phyloP scores from a whole-genome alignment of 2,113 vertebrate species.

The Lamprologus ornatipinnis region DNA sequence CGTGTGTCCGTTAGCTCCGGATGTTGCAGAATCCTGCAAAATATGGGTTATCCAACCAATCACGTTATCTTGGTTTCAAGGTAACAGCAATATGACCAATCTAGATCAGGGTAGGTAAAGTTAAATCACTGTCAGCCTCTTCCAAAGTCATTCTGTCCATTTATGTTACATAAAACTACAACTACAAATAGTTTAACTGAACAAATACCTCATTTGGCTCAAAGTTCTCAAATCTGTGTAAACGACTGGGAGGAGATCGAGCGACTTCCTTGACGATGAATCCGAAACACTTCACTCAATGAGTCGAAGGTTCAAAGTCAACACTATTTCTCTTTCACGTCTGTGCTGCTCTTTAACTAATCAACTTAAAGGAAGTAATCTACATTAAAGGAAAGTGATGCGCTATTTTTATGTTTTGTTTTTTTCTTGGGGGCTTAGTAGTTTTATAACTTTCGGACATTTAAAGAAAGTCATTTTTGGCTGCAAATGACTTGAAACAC shows the following conservation, averaged over 20 bases:
- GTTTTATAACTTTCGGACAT: neutral
- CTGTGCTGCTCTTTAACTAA: conserved; percentile 9
- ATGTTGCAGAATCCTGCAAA: neutral
- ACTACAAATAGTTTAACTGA: neutral
- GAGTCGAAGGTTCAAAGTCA: neutral
- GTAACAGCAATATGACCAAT: neutral
- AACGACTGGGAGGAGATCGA: neutral
- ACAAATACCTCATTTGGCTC: neutral
- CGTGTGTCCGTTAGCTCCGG: neutral
- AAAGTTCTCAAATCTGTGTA: neutral
- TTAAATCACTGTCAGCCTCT: neutral
- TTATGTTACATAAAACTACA: neutral
- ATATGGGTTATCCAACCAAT: neutral
- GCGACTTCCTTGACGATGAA: neutral
- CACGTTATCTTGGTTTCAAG: neutral
- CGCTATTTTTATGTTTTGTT: neutral
- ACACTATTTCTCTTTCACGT: neutral
- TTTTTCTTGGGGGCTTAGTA: neutral
- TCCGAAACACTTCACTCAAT: neutral
- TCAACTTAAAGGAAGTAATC: neutral
- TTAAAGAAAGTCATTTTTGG: neutral
- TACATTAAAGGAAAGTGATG: neutral
- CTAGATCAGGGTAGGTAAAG: neutral
- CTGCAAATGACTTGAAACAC: neutral
- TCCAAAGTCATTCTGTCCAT: neutral